phyloP scores from a whole-genome alignment of 2,113 vertebrate species.

The Chrysochloris asiatica region DNA sequence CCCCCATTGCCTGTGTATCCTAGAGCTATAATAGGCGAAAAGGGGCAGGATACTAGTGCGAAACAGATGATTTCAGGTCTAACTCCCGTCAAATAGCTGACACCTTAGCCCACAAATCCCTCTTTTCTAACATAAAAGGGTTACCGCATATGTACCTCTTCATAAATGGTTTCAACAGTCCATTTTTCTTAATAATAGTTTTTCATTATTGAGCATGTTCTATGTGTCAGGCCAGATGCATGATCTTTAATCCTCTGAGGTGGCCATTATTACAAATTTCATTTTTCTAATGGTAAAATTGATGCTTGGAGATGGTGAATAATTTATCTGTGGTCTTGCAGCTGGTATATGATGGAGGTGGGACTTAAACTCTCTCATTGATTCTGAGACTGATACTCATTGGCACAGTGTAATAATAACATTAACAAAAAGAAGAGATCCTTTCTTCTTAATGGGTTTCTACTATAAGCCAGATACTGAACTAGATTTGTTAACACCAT shows the following conservation, averaged over 20 bases:
- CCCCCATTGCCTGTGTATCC: not conserved
- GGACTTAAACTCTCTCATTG: not conserved
- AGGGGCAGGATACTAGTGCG: not conserved
- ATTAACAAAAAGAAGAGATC: not conserved
- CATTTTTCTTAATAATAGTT: not conserved
- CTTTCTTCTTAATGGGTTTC: not conserved
- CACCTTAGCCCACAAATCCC: not conserved
- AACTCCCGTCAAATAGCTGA: not conserved
- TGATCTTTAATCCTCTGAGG: not conserved
- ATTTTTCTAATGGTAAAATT: not conserved
- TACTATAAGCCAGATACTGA: not conserved
- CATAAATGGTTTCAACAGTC: not conserved
- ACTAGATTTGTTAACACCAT: not conserved
- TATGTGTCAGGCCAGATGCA: not conserved
- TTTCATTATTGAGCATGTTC: not conserved
- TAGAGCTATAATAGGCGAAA: not conserved
- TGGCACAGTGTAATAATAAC: not conserved
- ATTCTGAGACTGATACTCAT: not conserved
- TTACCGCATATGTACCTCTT: rapidly evolving
- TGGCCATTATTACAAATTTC: too few species aligned
- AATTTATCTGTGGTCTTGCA: not conserved
- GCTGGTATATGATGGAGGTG: not conserved
- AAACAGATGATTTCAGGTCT: not conserved
- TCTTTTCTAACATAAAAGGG: not conserved
- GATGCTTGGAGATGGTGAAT: not conserved